Percentiles rank a stretch among this genome's conserved stretches.
Evolutionary conservation across 2,888 invertebrate genomes (phyloP).

Genomic region (Endotricha flammealis): DNA sequence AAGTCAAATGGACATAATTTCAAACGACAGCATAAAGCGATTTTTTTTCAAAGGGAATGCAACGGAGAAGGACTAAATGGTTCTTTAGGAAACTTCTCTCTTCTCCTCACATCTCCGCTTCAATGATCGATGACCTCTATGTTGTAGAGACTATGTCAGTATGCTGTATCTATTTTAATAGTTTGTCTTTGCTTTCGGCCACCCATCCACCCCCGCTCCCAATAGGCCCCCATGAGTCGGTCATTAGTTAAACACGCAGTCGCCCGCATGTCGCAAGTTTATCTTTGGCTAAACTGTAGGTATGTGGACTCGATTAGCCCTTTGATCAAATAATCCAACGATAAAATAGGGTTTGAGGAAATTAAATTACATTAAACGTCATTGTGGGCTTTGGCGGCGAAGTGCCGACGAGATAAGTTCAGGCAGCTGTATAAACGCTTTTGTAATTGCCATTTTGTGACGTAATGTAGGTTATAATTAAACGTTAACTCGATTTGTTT

Average conservation of each 20-base stretch:
- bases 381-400: slow-evolving; percentile 42
- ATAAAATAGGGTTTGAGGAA: slow-evolving; percentile 72
- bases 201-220: slow-evolving; percentile 28
- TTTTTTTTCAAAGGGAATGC: too few species aligned
- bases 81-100: too few species aligned
- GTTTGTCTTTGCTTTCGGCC: too few species aligned
- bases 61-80: too few species aligned
- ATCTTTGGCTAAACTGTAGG: slow-evolving; percentile 74
- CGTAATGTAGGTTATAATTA: too few species aligned
- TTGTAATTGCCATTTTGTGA: slow-evolving; percentile 9
- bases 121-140: too few species aligned
- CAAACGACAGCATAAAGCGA: too few species aligned
- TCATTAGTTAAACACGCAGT: slow-evolving; percentile 78
- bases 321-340: slow-evolving; percentile 76
- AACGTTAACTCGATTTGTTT: too few species aligned
- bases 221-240: slow-evolving; percentile 62
- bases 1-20: too few species aligned
- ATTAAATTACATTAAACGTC: slow-evolving; percentile 72
- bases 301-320: slow-evolving; percentile 76
- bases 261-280: slow-evolving; percentile 78
- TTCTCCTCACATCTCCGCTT: too few species aligned
- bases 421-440: slow-evolving; percentile 18
- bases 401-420: slow-evolving; percentile 21
- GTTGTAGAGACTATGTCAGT: too few species aligned
- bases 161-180: too few species aligned